phyloP scores from a whole-genome alignment of 2,888 invertebrate genomes.

The Synergus japonicus region DNA sequence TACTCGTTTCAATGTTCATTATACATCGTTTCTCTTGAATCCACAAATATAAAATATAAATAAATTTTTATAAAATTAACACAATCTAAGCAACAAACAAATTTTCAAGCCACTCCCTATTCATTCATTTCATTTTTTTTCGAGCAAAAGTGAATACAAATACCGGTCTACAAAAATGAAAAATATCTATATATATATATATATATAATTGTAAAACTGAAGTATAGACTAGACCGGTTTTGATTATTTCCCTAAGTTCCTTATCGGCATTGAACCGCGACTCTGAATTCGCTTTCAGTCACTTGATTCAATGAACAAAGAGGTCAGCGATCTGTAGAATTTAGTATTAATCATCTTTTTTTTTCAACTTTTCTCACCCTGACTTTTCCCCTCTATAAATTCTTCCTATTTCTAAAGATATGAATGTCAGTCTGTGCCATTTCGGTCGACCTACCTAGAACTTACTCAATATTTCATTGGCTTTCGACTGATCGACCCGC shows the following conservation, averaged over 20 bases:
- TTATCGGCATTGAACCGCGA: constrained; percentile 11
- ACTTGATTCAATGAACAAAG: constrained; percentile 22
- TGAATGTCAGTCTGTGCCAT: constrained; percentile 54
- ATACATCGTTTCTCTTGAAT: background rate
- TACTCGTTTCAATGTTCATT: too few relatives aligned
- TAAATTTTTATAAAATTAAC: background rate
- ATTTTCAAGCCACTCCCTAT: background rate
- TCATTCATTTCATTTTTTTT: background rate
- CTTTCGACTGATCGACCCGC: constrained; percentile 30
- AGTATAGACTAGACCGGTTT: constrained; percentile 2
- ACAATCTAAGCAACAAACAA: background rate
- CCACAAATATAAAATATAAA: background rate
- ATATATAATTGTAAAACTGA: background rate
- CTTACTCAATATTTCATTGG: constrained; percentile 44
- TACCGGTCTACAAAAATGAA: background rate
- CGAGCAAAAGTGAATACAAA: background rate
- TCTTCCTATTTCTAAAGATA: constrained; percentile 17
- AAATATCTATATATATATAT: background rate
- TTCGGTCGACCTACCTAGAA: constrained; percentile 46
- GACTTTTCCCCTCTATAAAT: background rate
- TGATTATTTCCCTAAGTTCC: constrained; percentile 17
- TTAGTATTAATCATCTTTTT: background rate
- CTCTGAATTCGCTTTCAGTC: background rate
- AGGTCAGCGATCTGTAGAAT: constrained; percentile 10
- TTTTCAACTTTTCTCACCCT: background rate